Evolutionary conservation across 2,888 invertebrate species (phyloP), one percentile per base, ranked within the genome.

Genomic region (Erpobdella octoculata): DNA sequence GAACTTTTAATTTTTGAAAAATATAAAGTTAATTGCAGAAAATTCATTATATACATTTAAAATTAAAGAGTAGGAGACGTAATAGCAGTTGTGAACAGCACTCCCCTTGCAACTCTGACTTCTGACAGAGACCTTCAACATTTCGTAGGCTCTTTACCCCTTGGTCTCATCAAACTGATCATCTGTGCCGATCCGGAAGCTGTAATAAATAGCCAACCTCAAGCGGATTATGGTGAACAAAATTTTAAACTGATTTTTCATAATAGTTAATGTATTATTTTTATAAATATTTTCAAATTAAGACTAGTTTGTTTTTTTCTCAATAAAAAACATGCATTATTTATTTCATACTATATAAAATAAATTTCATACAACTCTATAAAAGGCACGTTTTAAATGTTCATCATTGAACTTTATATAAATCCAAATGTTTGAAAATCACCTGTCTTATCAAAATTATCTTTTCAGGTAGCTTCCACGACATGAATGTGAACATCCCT

Each of bases 31-130:
- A 25, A 21, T 15, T 28, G 3, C 18, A 38, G 21, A 36, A 65
- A 8, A 28, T 25, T 65, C 28, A 65, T 9, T 38, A n/a, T 21
- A 18, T 6, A 36, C 37, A 36, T 6, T 38, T 25, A 12, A 35
- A 21, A 62, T 70, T 61, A 15, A 76, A 81, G 81, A 74, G 78
- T 79, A 71, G 80, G 80, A 25, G 81, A 81, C 73, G 78, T 77
- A 64, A 41, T 81, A 21, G 72, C 80, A 58, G 77, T 78, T 6
- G 77, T 81, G 66, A 80, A 80, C 75, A 76, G 73, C 31, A 79
- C 79, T 25, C 78, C 77, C 35, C 71, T 80, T 48, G 77, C 77
- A 4, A 79, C 80, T 28, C 74, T 78, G 38, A 75, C 31, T 33
- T 62, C 78, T 3, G 79, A 80, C 46, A 75, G 75, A 28, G 78